phyloP scores from a whole-genome alignment of 2,113 vertebrate species.

The Penelope pileata region DNA sequence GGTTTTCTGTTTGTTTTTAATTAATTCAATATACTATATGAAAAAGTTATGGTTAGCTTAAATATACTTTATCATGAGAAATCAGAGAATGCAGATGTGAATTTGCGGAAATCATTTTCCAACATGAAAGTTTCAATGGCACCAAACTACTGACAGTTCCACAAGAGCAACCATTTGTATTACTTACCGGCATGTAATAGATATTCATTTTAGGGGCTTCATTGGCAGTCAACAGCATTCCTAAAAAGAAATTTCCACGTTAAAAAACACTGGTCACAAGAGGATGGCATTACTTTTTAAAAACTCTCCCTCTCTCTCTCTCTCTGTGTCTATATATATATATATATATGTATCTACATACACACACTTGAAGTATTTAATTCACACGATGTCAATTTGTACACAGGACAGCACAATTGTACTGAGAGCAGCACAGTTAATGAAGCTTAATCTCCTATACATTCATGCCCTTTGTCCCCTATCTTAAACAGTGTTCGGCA shows the following conservation, averaged over 20 bases:
- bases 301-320: too few species aligned
- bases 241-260: slow-evolving; percentile 75
- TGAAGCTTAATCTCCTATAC: neutral
- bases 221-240: slow-evolving; percentile 97
- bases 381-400: neutral
- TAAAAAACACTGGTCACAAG: neutral
- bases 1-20: neutral
- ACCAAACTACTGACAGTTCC: neutral
- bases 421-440: neutral
- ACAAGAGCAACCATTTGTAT: neutral
- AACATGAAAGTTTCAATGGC: neutral
- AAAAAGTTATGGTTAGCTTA: neutral
- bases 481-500: neutral
- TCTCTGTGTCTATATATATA: neutral
- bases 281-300: neutral
- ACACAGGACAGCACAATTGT: too few species aligned
- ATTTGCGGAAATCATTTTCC: neutral
- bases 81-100: neutral
- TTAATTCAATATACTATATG: neutral
- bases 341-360: neutral
- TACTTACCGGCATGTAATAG: slow-evolving; percentile 96
- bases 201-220: slow-evolving; percentile 98
- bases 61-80: neutral
- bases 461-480: neutral
- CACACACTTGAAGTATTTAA: neutral